Base-by-base conservation (phyloP, 2,888 invertebrate species). In the Merodon equestris region DNA sequence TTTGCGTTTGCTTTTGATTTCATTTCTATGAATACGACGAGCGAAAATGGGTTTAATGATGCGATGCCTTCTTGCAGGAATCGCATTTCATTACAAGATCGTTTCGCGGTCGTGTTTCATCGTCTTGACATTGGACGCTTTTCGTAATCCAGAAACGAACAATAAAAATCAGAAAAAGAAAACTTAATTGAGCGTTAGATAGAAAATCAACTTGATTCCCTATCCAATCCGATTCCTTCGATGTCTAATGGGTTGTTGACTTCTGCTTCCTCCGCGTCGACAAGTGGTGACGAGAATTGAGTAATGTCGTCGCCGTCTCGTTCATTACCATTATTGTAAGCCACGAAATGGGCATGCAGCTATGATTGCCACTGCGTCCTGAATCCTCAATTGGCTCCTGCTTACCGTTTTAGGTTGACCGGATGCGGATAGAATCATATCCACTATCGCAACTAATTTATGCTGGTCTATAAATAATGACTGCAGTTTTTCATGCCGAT, bases 161-260 rank as follows among this genome's bases (percentile, higher is more conserved):
- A 27, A 27, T 4, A 7, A 7, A 4, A 27, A 27, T 27, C 27
- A 27, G 3, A 7, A 4, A n/a, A 27, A 27, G 2, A 27, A 27
- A 4, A 7, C 27, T 27, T 72, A 57, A 47, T 77, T 66, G 57
- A 40, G 67, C 17, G 60, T 67, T 61, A 57, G 57, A 72, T 61
- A 61, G 45, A 36, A 13, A 13, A 60, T 44, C 50, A 60, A 48
- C 57, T 48, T 47, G 61, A 53, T 70, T 56, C 15, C 48, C 13
- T 38, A 53, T 57, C 27, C 3, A 27, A 27, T 27, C 27, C 27
- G 2, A 27, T 27, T 7, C 27, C 3, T 27, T 7, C 27, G 27
- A 27, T 27, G 7, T 27, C 7, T 7, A 7, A 27, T 27, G 7
- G 2, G 3, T 7, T 27, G 27, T 27, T 7, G 27, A 7, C 27